phyloP scores from a whole-genome alignment of 53 echinoderm and acorn worm species.

The Zoroaster sp. region DNA sequence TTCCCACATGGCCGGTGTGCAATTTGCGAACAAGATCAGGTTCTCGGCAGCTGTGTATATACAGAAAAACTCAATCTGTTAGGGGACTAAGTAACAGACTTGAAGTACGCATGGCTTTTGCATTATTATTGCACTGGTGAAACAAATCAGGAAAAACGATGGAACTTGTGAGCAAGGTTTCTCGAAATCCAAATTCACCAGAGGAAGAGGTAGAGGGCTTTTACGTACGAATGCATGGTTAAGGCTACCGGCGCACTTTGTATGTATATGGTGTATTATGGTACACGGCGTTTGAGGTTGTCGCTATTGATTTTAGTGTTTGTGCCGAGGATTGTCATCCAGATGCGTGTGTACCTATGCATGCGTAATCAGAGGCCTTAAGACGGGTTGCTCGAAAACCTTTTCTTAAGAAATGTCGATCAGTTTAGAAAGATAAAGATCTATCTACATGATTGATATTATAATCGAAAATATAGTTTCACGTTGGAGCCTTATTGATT shows the following conservation, averaged over 20 bases:
- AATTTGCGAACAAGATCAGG: not conserved
- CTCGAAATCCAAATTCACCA: not conserved
- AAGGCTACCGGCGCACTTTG: not conserved
- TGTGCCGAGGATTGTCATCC: not conserved
- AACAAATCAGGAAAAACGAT: not conserved
- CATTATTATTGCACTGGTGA: not conserved
- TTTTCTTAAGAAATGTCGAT: not conserved
- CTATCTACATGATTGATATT: not conserved
- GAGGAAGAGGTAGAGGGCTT: not conserved
- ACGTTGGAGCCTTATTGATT: no score
- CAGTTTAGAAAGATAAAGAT: not conserved
- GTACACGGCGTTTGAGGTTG: not conserved
- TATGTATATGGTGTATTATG: no score
- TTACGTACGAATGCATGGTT: not conserved
- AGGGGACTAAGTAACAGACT: not conserved
- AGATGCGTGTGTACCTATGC: not conserved
- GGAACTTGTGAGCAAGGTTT: not conserved
- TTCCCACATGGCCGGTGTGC: not conserved
- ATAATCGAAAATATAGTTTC: no score
- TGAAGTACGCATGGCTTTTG: not conserved
- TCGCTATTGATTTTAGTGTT: not conserved
- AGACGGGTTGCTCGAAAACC: not conserved
- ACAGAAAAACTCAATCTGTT: not conserved
- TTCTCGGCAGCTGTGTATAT: not conserved
- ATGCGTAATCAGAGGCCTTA: not conserved